Conservation (phyloP, 2,797 vertebrate species). For the Pipistrellus pygmaeus region DNA sequence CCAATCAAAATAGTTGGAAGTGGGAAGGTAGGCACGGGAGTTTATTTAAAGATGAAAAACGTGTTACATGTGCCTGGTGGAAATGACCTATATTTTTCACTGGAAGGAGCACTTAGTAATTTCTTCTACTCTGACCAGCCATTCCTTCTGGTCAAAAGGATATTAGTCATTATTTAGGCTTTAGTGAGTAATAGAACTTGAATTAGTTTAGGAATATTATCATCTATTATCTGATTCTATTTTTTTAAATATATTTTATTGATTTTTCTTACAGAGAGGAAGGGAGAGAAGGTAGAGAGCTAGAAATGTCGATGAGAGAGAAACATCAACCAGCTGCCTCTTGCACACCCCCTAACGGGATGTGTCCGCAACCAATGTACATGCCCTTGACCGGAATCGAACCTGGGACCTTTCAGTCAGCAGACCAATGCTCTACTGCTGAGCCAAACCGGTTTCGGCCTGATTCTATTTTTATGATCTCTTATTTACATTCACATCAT, state of each 20-base stretch:
- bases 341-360: no score
- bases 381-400: no score
- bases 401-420: no score
- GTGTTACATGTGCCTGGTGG: background rate
- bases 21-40: background rate
- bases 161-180: background rate
- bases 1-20: background rate
- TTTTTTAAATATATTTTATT: no score
- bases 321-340: no score
- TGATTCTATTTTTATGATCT: background rate
- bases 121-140: background rate
- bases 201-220: background rate
- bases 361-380: no score
- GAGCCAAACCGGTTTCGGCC: no score
- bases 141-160: background rate
- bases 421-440: no score
- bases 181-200: background rate
- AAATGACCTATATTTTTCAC: background rate
- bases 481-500: background rate
- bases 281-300: no score
- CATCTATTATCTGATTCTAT: background rate
- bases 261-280: no score
- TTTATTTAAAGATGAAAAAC: background rate
- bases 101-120: background rate
- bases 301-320: no score